A percentile compares a stretch with the other conserved stretches of the same genome.
These are phyloP conservation scores for Barypeithes pellucidus DNA, from an alignment of 2,888 invertebrate genomes.

Conservation along the genomic window DNA sequence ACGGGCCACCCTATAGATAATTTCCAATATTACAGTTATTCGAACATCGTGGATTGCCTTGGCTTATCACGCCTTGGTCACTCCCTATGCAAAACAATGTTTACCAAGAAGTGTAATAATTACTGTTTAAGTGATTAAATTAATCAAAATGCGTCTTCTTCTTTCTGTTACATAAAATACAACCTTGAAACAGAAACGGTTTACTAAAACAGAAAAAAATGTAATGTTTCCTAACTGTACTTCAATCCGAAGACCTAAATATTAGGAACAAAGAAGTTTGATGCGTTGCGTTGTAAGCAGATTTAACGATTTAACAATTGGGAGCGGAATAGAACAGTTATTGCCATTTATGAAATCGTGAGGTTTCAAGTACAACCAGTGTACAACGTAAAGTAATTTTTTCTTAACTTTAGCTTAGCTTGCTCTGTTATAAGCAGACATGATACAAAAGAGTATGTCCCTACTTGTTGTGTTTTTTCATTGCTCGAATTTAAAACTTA, in stretches of 20 bases:
- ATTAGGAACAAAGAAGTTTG: conserved; percentile 20
- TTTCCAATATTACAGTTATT: not conserved
- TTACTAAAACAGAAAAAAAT: not conserved
- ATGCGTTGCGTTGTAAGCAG: conserved; percentile 18
- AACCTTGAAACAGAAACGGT: conserved; percentile 24
- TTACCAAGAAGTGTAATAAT: not conserved
- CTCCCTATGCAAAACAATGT: not conserved
- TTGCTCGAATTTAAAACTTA: no score
- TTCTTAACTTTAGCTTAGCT: conserved; percentile 11
- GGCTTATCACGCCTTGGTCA: conserved; percentile 9
- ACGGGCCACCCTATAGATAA: not conserved
- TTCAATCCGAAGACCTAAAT: conserved; percentile 22
- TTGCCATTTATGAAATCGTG: conserved; percentile 28
- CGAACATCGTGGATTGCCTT: conserved; percentile 2
- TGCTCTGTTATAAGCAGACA: no score
- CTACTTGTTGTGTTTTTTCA: no score
- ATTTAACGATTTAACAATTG: conserved; percentile 21
- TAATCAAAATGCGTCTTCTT: conserved; percentile 16
- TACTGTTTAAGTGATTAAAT: not conserved
- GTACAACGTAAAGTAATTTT: not conserved
- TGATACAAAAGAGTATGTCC: no score
- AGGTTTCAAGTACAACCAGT: conserved; percentile 24
- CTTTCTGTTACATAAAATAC: conserved; percentile 17
- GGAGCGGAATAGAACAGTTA: conserved; percentile 29
- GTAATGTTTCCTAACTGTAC: conserved; percentile 23